Percentiles rank a stretch among this genome's conserved stretches.
Conservation (phyloP, 2,113 vertebrate species). For the Rattus rattus region DNA sequence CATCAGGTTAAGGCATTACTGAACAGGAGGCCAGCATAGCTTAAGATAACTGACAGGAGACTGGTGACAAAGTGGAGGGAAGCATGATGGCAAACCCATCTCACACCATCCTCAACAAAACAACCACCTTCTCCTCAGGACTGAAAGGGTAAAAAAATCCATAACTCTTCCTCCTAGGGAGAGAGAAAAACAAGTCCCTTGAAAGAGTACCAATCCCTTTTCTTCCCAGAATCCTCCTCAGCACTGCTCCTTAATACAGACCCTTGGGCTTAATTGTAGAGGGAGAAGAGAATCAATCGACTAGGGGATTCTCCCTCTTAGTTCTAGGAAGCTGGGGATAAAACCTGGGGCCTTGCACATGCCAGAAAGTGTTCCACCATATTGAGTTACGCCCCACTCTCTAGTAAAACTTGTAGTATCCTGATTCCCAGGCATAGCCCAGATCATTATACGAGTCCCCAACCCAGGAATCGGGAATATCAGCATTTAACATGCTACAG, state of each 20-base stretch:
- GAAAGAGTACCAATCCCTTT: background rate
- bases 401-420: conserved; percentile 8
- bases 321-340: background rate
- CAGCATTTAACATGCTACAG: background rate
- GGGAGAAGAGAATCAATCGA: background rate
- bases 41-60: conserved; percentile 12
- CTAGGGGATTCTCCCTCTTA: background rate
- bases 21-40: background rate
- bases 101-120: background rate
- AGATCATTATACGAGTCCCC: conserved; percentile 38
- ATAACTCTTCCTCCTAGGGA: background rate
- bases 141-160: background rate
- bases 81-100: background rate
- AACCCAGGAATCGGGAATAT: background rate
- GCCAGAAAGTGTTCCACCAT: background rate
- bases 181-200: background rate
- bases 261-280: background rate
- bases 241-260: background rate
- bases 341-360: background rate
- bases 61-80: conserved; percentile 9
- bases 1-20: background rate
- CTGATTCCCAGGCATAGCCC: background rate
- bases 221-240: background rate
- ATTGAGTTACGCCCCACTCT: background rate
- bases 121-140: background rate